phyloP scores from a whole-genome alignment of 2,797 vertebrate species.

The Bufotes viridis region DNA sequence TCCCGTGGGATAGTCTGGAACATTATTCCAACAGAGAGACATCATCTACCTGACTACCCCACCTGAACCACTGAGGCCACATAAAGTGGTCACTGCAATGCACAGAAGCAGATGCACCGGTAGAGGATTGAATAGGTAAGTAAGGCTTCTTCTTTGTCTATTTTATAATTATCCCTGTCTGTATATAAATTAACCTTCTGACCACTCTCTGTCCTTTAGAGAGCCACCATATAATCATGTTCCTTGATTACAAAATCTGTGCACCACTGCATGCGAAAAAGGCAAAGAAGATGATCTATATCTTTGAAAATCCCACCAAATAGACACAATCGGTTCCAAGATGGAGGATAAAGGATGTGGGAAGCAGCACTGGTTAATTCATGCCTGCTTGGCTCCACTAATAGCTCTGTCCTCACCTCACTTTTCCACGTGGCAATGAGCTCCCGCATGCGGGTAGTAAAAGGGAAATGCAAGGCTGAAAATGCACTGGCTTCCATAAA shows the following conservation, averaged over 20 bases:
- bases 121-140: too few relatives aligned
- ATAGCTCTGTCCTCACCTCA: slow-evolving; percentile 24
- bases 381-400: not conserved
- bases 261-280: not conserved
- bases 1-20: too few relatives aligned
- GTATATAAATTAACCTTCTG: not conserved
- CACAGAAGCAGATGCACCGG: too few relatives aligned
- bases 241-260: not conserved
- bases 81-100: too few relatives aligned
- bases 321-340: not conserved
- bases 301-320: not conserved
- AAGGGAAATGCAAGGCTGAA: not conserved
- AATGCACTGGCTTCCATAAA: slow-evolving; percentile 9
- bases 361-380: not conserved
- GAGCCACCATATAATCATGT: not conserved
- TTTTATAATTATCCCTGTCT: too few relatives aligned
- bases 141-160: too few relatives aligned
- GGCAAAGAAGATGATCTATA: not conserved
- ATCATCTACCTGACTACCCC: too few relatives aligned
- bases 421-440: not conserved
- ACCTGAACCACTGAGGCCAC: too few relatives aligned
- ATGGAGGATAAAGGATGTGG: not conserved
- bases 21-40: too few relatives aligned
- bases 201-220: not conserved
- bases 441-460: not conserved